Evolutionary conservation across 2,113 vertebrate genomes (phyloP), one percentile per base, ranked within the genome.

Genomic region (Tympanuchus pallidicinctus): DNA sequence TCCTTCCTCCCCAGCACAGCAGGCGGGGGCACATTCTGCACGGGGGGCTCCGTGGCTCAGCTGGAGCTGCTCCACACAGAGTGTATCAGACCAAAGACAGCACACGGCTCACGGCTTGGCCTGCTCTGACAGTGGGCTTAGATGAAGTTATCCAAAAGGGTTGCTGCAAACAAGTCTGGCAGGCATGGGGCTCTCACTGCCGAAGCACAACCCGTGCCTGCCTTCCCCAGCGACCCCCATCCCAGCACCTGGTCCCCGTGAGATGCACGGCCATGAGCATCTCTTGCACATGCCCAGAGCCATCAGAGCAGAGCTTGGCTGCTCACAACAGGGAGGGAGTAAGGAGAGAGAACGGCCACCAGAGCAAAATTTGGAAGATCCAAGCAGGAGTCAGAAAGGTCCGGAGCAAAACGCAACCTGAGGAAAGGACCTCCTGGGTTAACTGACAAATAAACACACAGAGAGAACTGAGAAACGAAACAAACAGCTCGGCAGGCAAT

Each of bases 111-210:
- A 3, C 34, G 13, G 67, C 60, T 86, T 86, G 91, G 93, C 85
- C 93, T 92, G 57, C 40, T 89, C 66, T 70, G 83, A 85, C 60
- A 82, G 65, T 28, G 61, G 36, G 34, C 59, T 90, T 43, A 65
- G 81, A 82, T 84, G 50, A 94, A 95, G 86, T 93, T 93, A 86
- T 65, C 57, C 13, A 28, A 30, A 92, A 63, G 19, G 15, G 13
- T 64, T 60, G 42, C 52, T 27, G 17, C 24, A 71, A 87, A 63
- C 25, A 64, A 81, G 77, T 28, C 82, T 75, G 25, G n/a, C 47
- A 60, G 64, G 42, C 64, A 59, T 0, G 0, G 50, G 42, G 32
- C 43, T 92, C 61, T 75, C 38, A 24, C 78, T 92, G 59, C 63
- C 47, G 67, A 79, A 77, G 42, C 75, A 72, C 48, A 43, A 47